Base-by-base conservation (phyloP, 2,888 invertebrate species). In the Leucozona laternaria region DNA sequence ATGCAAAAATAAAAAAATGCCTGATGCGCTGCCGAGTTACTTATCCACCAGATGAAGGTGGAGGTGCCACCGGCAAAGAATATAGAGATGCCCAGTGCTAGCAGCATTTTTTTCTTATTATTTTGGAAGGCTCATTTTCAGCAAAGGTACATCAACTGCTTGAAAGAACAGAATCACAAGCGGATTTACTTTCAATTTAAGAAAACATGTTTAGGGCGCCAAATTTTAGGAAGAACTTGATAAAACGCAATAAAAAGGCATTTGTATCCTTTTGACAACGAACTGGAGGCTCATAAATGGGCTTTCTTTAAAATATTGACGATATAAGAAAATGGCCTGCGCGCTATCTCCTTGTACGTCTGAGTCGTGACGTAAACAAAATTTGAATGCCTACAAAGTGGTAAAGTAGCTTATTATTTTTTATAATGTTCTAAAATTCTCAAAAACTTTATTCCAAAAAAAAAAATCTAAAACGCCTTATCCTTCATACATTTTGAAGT, bases 61-160 rank as follows among this genome's bases (percentile, higher is more conserved):
- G 84, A 68, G 37, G 50, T 84, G 76, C 70, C 79, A 73, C 76
- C 83, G 66, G 72, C 60, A 45, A 13, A n/a, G 40, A 55, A 68
- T 73, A 85, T 73, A 68, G 43, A 86, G 76, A 86, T 78, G 70
- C 73, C 76, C 72, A 79, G 43, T 60, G 62, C 66, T 43, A 73
- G 68, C 31, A 73, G 50, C 34, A 25, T 43, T 66, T 60, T 40
- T 17, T 40, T 58, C 45, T 53, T 70, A 31, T 48, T 13, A 71
- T 76, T 85, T 85, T 70, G 20, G 70, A 73, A 77, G 72, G 57
- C 73, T 68, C 70, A 60, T 82, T 78, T 79, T 40, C 55, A 68
- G 31, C 45, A 34, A 28, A 45, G 66, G 58, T 71, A 58, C 48
- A 37, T n/a, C 22, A 37, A 53, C 40, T 48, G 11, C 13, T 15